A percentile compares a stretch with the other conserved stretches of the same genome.
phyloP scores from a whole-genome alignment of 53 echinoderm and acorn worm species.

The Antedon mediterranea region DNA sequence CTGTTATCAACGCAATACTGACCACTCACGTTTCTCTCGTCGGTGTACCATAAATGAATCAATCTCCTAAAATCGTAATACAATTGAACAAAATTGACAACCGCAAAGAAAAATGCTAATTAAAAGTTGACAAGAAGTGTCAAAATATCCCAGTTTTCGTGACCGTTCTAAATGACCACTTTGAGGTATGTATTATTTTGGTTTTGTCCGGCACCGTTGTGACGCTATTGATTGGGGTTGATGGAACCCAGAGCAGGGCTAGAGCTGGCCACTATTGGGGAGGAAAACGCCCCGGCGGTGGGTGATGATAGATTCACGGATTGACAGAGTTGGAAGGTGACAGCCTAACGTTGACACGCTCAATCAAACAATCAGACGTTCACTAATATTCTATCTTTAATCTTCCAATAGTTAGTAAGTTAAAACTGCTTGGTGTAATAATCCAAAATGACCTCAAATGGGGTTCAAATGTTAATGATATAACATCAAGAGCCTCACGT shows the following conservation, averaged over 20 bases:
- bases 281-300: neutral
- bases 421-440: too few relatives aligned
- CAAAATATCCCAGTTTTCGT: conserved; percentile 1
- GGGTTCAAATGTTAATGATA: too few relatives aligned
- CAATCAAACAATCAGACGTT: neutral
- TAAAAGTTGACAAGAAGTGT: neutral
- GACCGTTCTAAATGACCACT: neutral
- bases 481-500: too few relatives aligned
- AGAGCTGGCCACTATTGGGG: neutral
- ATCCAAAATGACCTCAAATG: too few relatives aligned
- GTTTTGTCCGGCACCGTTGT: neutral
- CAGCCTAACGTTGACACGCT: neutral
- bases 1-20: neutral
- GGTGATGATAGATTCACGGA: neutral
- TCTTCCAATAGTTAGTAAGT: too few relatives aligned
- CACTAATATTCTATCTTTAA: neutral
- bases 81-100: neutral
- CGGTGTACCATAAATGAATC: neutral
- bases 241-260: neutral
- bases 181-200: neutral
- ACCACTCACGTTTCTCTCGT: conserved; percentile 1
- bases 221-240: neutral
- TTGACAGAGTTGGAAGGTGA: neutral
- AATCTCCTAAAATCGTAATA: neutral
- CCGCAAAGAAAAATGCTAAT: neutral